Conservation (phyloP, 2,113 vertebrate genomes). For the Andinoacara biseriatus region DNA sequence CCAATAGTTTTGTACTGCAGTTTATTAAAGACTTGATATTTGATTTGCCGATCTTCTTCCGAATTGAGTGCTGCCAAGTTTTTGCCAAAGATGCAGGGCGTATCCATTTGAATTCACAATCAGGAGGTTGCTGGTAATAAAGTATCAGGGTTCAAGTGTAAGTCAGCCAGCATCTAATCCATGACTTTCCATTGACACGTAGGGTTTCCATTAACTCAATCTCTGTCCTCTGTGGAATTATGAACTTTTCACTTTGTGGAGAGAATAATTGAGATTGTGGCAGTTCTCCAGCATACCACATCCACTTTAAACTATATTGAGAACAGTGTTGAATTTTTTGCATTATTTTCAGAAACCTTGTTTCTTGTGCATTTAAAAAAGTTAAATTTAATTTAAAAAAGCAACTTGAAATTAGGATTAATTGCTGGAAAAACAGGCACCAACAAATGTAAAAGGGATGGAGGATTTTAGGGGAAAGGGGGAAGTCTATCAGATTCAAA, state of each 20-base stretch:
- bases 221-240: conserved; percentile 9
- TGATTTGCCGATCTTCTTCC: neutral
- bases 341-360: conserved; percentile 18
- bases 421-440: neutral
- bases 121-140: neutral
- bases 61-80: neutral
- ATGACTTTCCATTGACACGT: conserved; percentile 10
- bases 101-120: neutral
- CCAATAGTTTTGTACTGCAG: neutral
- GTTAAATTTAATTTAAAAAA: neutral
- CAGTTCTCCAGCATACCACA: neutral
- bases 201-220: neutral
- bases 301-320: conserved; percentile 10
- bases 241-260: conserved; percentile 37
- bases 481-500: neutral
- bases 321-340: neutral
- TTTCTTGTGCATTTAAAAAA: neutral
- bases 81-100: neutral
- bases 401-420: neutral
- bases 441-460: neutral
- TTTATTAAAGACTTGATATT: neutral
- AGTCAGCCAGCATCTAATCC: neutral
- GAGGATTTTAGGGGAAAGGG: neutral
- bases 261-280: conserved; percentile 25
- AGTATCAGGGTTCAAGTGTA: neutral